phyloP scores from a whole-genome alignment of 53 echinoderm and acorn worm genomes.

The Luidia sarsii region DNA sequence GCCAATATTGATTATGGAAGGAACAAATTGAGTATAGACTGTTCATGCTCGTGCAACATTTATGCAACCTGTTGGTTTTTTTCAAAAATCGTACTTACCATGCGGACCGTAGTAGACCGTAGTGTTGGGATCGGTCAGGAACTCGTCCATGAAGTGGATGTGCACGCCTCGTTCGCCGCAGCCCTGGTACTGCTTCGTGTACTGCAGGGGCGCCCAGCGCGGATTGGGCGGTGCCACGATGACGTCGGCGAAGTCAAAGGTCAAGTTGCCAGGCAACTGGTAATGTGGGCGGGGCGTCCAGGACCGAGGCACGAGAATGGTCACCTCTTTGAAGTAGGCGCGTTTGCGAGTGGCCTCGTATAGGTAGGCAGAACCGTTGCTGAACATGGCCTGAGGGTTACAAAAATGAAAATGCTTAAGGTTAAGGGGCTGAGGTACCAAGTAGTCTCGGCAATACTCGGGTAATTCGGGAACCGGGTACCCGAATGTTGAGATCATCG shows the following conservation, averaged over 20 bases:
- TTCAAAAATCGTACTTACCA: conserved; percentile 70
- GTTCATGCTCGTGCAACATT: too few relatives aligned
- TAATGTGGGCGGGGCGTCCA: conserved; percentile 57
- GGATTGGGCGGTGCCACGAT: conserved; percentile 72
- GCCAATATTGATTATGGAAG: too few relatives aligned
- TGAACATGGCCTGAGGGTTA: conserved; percentile 70
- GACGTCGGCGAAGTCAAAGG: conserved; percentile 80
- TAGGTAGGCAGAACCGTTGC: conserved; percentile 60
- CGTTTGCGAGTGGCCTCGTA: conserved; percentile 67
- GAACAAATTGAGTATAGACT: too few relatives aligned
- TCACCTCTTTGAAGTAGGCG: conserved; percentile 68
- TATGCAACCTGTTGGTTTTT: too few relatives aligned
- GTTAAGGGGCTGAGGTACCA: background rate
- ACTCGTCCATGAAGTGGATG: conserved; percentile 68
- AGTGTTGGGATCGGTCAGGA: conserved; percentile 40
- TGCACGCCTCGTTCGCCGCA: conserved; percentile 72
- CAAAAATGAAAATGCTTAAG: background rate
- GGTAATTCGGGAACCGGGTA: too few relatives aligned
- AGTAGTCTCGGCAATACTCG: background rate
- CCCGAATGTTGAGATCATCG: too few relatives aligned
- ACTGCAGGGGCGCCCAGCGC: conserved; percentile 59
- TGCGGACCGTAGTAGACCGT: conserved; percentile 52
- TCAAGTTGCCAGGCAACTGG: conserved; percentile 43
- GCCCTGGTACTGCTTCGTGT: conserved; percentile 78
- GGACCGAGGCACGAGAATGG: conserved; percentile 65